Evolutionary conservation across 1,140 invertebrate species (phyloP).

Genomic region (Penaeus chinensis): DNA sequence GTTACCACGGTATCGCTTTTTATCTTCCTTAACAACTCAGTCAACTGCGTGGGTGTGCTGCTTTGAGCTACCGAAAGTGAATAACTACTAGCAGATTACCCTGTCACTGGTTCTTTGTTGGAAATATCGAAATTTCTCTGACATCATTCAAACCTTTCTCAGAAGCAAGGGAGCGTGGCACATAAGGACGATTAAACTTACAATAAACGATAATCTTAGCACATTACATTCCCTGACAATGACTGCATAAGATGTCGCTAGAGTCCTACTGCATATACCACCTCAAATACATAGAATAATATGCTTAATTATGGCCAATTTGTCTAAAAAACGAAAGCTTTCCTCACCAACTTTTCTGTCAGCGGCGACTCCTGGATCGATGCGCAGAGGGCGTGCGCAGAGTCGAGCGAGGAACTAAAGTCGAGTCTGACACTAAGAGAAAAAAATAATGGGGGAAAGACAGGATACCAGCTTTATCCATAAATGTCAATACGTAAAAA

Average conservation of each 20-base stretch:
- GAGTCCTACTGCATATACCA: not conserved
- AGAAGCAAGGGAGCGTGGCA: constrained; percentile 36
- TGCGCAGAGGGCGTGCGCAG: constrained; percentile 50
- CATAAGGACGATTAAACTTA: constrained; percentile 15
- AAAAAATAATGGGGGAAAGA: too few relatives aligned
- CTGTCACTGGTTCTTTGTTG: not conserved
- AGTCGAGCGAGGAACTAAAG: not conserved
- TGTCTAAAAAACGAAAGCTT: constrained; percentile 30
- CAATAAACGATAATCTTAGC: not conserved
- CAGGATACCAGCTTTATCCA: too few relatives aligned
- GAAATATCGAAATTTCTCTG: not conserved
- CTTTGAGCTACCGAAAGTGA: not conserved
- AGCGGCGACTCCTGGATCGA: constrained; percentile 52
- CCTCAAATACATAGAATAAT: not conserved
- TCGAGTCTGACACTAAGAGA: not conserved
- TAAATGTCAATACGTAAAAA: too few relatives aligned
- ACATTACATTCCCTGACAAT: constrained; percentile 47
- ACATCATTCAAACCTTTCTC: constrained; percentile 21
- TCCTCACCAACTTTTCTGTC: constrained; percentile 34
- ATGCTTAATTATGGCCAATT: constrained; percentile 4
- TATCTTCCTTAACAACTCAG: not conserved
- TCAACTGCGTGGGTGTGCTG: not conserved
- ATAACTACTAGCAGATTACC: not conserved
- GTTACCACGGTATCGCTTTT: not conserved
- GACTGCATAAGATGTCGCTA: not conserved